phyloP scores from a whole-genome alignment of 2,888 invertebrate genomes.

The Panzeria rudis region DNA sequence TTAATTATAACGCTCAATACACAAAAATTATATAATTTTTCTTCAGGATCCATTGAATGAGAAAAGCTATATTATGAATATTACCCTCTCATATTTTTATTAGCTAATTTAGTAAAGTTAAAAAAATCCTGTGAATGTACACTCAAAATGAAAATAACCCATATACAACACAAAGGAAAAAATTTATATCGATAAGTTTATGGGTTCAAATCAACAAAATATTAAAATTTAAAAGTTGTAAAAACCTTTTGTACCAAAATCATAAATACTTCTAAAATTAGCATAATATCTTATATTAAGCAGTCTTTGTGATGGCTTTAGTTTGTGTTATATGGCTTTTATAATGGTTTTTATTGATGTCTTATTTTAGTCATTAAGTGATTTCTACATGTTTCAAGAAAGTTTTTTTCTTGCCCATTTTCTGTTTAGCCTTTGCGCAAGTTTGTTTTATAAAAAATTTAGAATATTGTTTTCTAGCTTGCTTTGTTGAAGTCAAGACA shows the following conservation, averaged over 20 bases:
- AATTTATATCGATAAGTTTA: conserved; percentile 34
- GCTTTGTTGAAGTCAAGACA: conserved; percentile 19
- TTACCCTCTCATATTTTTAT: no score
- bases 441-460: background rate
- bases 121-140: no score
- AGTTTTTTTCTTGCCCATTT: background rate
- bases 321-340: conserved; percentile 3
- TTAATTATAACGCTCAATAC: no score
- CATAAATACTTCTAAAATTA: conserved; percentile 54
- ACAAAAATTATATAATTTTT: no score
- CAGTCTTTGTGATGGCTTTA: background rate
- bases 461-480: background rate
- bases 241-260: conserved; percentile 5
- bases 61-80: no score
- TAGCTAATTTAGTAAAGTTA: no score
- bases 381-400: conserved; percentile 37
- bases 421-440: conserved; percentile 9
- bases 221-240: conserved; percentile 45
- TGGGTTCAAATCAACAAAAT: conserved; percentile 36
- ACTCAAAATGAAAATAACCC: no score
- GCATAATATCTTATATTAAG: conserved; percentile 52
- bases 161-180: background rate
- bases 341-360: conserved; percentile 55
- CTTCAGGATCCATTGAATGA: no score
- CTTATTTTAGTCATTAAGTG: conserved; percentile 61